Percentiles rank a stretch among this genome's conserved stretches.
Conservation (phyloP, 2,888 invertebrate genomes). For the Melanostoma scalare region DNA sequence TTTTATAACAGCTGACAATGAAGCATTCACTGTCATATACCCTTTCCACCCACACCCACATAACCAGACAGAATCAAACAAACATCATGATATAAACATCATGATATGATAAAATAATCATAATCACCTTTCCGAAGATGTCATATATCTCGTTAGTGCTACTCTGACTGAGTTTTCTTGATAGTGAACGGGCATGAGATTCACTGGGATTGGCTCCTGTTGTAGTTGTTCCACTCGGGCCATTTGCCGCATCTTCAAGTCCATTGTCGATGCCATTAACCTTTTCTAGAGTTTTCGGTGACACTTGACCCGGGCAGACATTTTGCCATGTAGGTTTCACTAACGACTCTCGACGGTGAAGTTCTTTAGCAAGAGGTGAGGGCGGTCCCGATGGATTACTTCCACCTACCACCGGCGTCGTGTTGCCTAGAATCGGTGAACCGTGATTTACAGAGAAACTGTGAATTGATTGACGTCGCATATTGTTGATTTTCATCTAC, state of each 20-base stretch:
- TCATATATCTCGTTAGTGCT: constrained; percentile 77
- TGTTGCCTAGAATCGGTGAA: constrained; percentile 59
- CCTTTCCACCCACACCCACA: background rate
- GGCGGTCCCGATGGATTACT: constrained; percentile 39
- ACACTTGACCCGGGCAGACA: constrained; percentile 81
- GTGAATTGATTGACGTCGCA: constrained; percentile 74
- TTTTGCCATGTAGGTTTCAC: constrained; percentile 82
- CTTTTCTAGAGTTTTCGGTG: constrained; percentile 80
- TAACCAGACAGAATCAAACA: constrained; percentile 29
- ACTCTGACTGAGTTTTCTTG: constrained; percentile 68
- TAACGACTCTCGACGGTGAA: constrained; percentile 80
- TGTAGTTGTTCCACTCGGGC: constrained; percentile 63
- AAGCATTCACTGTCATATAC: constrained; percentile 2
- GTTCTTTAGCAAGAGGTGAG: constrained; percentile 64
- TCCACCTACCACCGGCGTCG: constrained; percentile 20
- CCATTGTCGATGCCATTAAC: constrained; percentile 79
- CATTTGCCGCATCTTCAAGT: constrained; percentile 76
- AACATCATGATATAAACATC: constrained; percentile 12
- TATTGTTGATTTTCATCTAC: constrained; percentile 39
- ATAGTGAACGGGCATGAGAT: constrained; percentile 49
- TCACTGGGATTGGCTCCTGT: constrained; percentile 69
- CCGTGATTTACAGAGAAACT: constrained; percentile 72
- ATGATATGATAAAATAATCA: constrained; percentile 30
- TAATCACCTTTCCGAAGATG: constrained; percentile 80
- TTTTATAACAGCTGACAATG: background rate